Evolutionary conservation across 1,140 invertebrate species (phyloP), one percentile per base, ranked within the genome.

Genomic region (Zelostemma sp.): DNA sequence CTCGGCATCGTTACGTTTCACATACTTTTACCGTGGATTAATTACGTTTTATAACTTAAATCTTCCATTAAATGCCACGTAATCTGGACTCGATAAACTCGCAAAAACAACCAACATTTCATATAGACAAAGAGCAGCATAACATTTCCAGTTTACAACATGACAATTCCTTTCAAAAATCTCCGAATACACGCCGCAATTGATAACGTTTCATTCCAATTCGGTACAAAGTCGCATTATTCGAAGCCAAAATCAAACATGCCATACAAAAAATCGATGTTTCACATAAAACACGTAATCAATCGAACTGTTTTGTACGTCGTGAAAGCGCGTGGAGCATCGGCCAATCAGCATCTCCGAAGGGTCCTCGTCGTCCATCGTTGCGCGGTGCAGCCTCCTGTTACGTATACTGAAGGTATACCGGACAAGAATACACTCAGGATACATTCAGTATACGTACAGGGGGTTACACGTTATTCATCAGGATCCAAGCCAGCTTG

Each of bases 401-500:
- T 95, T 96, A 97, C 95, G 95, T 97, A 97, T 97, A 97, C 94
- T 95, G 94, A 96, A 97, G 95, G 95, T 97, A 97, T 96, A 97
- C 95, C 95, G 94, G 95, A 96, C 93, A 94, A 91, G 87, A 91
- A 92, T 89, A 90, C 93, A 95, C 94, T 96, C 95, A 97, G 95
- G 95, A 96, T 96, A 97, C 95, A 96, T 96, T 96, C 94, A 96
- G 95, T 97, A 96, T 96, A 97, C 95, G 95, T 96, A 93, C 93
- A 96, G 93, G 95, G 92, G 90, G 92, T 92, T 90, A 87, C 91
- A 91, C 92, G 89, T 87, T 85, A 78, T 63, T 84, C 80, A 72
- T 77, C 83, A 57, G 21, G 45, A 46, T 16, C 62, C 25, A 18
- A 48, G n/a, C 16, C 40, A 12, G 2, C 40, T 5, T 47, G n/a